A percentile compares a stretch with the other conserved stretches of the same genome.
These are phyloP conservation scores for Hirudo medicinalis DNA, from an alignment of 1,140 invertebrate species.

Conservation along the genomic window DNA sequence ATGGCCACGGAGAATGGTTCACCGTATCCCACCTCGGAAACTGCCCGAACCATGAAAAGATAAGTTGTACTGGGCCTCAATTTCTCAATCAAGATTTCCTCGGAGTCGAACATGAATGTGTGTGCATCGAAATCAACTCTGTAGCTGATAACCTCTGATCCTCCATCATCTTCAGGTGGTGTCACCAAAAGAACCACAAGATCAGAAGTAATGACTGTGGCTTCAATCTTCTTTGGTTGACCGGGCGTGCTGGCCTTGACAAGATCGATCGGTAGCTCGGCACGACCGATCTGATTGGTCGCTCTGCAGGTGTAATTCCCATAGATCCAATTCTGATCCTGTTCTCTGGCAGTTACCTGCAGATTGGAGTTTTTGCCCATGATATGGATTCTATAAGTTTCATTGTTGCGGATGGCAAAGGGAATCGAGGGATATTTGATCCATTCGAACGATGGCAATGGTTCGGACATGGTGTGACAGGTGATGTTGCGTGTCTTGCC, in stretches of 20 bases:
- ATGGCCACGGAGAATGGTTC: constrained; percentile 20
- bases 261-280: constrained; percentile 54
- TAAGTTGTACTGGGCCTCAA: constrained; percentile 64
- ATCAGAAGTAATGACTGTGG: constrained; percentile 48
- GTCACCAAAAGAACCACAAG: constrained; percentile 64
- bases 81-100: constrained; percentile 44
- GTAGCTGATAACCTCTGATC: constrained; percentile 57
- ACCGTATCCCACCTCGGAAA: constrained; percentile 65
- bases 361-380: constrained; percentile 20
- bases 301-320: constrained; percentile 68
- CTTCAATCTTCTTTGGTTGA: constrained; percentile 15
- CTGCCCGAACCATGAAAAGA: constrained; percentile 66
- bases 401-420: constrained; percentile 11
- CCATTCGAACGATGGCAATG: constrained; percentile 81
- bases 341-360: constrained; percentile 16
- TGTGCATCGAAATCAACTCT: constrained; percentile 60
- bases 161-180: constrained; percentile 56
- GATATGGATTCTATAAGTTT: constrained; percentile 21
- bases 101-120: constrained; percentile 1
- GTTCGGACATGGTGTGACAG: constrained; percentile 74
- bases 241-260: constrained; percentile 49
- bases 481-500: constrained; percentile 64
- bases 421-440: constrained; percentile 29
- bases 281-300: constrained; percentile 58
- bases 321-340: constrained; percentile 41